Conservation (phyloP, 2,113 vertebrate species). For the Podarcis muralis region DNA sequence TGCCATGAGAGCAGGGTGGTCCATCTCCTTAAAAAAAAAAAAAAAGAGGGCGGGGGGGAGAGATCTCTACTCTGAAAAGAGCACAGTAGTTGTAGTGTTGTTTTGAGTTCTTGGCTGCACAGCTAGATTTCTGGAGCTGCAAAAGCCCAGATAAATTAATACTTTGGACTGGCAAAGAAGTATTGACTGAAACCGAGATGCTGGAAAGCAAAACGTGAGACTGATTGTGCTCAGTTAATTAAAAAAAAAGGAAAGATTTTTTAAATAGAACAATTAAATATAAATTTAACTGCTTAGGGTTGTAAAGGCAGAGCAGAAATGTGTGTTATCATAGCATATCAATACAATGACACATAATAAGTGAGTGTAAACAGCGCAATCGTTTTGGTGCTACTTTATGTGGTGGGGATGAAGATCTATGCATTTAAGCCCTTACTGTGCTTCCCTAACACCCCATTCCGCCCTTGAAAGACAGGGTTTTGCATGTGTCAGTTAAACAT, state of each 20-base stretch:
- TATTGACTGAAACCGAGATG: conserved; percentile 69
- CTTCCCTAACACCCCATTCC: background rate
- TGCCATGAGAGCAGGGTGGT: conserved; percentile 98
- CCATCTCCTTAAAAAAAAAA: conserved; percentile 70
- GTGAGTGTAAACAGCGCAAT: too few relatives aligned
- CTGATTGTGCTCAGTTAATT: conserved; percentile 61
- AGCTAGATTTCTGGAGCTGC: conserved; percentile 72
- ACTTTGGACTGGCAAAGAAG: conserved; percentile 69
- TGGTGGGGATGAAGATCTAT: background rate
- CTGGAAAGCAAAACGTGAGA: conserved; percentile 67
- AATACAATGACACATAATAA: background rate
- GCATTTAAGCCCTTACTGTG: background rate
- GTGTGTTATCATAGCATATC: background rate
- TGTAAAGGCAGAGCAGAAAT: background rate
- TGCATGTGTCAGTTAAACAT: background rate
- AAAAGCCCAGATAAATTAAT: conserved; percentile 72
- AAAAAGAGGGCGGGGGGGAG: conserved; percentile 48
- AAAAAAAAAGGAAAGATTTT: conserved; percentile 7
- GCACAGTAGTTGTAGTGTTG: conserved; percentile 84
- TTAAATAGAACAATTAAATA: conserved; percentile 1
- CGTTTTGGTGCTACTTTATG: background rate
- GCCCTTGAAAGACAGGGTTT: background rate
- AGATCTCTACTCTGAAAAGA: conserved; percentile 62
- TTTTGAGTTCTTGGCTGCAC: conserved; percentile 81
- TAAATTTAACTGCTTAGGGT: background rate